These are phyloP conservation scores for Noctua pronuba DNA, from an alignment of 2,888 invertebrate genomes.

Conservation along the genomic window DNA sequence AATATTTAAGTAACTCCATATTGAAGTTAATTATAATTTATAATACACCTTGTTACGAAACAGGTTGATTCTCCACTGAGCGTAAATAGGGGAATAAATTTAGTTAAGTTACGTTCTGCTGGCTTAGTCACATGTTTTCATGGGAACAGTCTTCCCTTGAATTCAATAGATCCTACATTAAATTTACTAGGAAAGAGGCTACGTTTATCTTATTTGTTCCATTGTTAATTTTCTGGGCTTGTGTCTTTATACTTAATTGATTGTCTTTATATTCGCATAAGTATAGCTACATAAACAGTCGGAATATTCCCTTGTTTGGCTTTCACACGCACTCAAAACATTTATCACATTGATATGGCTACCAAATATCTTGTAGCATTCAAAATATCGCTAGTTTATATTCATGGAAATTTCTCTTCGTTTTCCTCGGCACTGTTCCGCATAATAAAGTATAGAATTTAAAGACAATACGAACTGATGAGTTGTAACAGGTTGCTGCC, in stretches of 20 bases:
- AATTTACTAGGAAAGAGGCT: slow-evolving; percentile 6
- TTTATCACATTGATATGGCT: slow-evolving; percentile 33
- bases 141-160: slow-evolving; percentile 23
- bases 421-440: slow-evolving; percentile 2
- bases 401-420: slow-evolving; percentile 22
- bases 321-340: slow-evolving; percentile 31
- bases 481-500: slow-evolving; percentile 45
- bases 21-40: slow-evolving; percentile 13
- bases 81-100: slow-evolving; percentile 37
- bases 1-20: not conserved
- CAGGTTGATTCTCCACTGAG: slow-evolving; percentile 32
- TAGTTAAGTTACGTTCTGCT: slow-evolving; percentile 5
- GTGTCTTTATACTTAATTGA: not conserved
- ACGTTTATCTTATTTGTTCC: slow-evolving; percentile 19
- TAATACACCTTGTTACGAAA: slow-evolving; percentile 8
- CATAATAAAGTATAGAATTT: slow-evolving; percentile 28
- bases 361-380: slow-evolving; percentile 23
- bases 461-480: slow-evolving; percentile 38
- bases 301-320: slow-evolving; percentile 11
- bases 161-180: slow-evolving; percentile 24
- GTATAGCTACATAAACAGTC: slow-evolving; percentile 1
- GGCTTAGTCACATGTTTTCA: slow-evolving; percentile 16
- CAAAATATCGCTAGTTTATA: slow-evolving; percentile 18
- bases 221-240: slow-evolving; percentile 25
- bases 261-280: not conserved